Evolutionary conservation across 2,797 vertebrate genomes (phyloP).

Genomic region (Pristis pectinata): DNA sequence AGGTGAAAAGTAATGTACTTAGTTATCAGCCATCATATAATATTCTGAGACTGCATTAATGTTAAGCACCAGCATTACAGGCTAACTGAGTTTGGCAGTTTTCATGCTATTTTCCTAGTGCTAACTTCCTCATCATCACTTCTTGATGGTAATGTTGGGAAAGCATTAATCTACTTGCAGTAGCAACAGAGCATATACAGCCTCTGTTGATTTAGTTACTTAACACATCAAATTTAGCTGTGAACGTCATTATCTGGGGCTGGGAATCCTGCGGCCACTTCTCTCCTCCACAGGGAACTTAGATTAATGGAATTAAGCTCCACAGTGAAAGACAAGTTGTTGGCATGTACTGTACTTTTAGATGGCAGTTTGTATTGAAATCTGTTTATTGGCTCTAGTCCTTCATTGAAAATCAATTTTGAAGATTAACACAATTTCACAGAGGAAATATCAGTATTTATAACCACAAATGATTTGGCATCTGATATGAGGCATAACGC

Average conservation of each 20-base stretch:
- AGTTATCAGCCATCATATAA: background rate
- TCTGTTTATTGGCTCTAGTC: background rate
- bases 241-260: conserved; percentile 42
- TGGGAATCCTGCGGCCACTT: conserved; percentile 40
- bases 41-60: background rate
- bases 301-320: conserved; percentile 47
- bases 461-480: background rate
- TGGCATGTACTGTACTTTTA: conserved; percentile 29
- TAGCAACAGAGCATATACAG: conserved; percentile 38
- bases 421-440: conserved; percentile 25
- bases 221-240: conserved; percentile 42
- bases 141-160: conserved; percentile 40
- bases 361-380: background rate
- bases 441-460: conserved; percentile 9
- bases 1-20: background rate
- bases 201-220: conserved; percentile 42
- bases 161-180: conserved; percentile 41
- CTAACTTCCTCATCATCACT: conserved; percentile 32
- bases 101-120: background rate
- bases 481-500: background rate
- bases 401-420: background rate
- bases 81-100: background rate
- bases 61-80: background rate
- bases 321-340: conserved; percentile 42
- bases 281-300: conserved; percentile 39